Percentiles rank a stretch among this genome's conserved stretches.
Conservation (phyloP, 2,888 invertebrate species). For the Caenorhabditis japonica region DNA sequence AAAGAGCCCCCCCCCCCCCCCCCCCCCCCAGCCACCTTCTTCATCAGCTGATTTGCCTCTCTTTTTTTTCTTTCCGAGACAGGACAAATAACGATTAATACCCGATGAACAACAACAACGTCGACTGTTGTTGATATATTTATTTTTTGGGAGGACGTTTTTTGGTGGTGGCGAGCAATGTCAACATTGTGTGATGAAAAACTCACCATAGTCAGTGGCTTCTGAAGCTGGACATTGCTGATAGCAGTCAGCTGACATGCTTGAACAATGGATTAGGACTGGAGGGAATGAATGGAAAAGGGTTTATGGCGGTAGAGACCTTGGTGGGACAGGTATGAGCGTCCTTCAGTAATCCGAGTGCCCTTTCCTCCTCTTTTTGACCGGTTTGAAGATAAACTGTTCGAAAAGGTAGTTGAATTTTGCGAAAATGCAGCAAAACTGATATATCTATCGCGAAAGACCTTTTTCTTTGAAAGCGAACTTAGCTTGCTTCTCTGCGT, state of each 20-base stretch:
- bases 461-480: no score
- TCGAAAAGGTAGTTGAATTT: no score
- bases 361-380: slow-evolving; percentile 1
- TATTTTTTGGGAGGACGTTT: slow-evolving; percentile 9
- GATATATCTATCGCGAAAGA: no score
- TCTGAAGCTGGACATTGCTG: slow-evolving; percentile 14
- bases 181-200: background rate
- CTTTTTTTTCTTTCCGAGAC: no score
- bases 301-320: slow-evolving; percentile 2
- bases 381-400: no score
- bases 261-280: slow-evolving; percentile 7
- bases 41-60: slow-evolving; percentile 27
- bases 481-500: no score
- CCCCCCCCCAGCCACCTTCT: background rate
- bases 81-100: slow-evolving; percentile 16
- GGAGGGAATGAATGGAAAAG: background rate
- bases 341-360: slow-evolving; percentile 1
- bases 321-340: no score
- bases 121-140: slow-evolving; percentile 24
- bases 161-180: background rate
- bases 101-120: slow-evolving; percentile 4
- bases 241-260: slow-evolving; percentile 38
- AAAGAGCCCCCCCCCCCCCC: slow-evolving; percentile 2
- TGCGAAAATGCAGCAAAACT: no score
- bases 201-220: slow-evolving; percentile 2